Conservation (phyloP, 2,888 invertebrate species). For the Acanthosepion lycidas region DNA sequence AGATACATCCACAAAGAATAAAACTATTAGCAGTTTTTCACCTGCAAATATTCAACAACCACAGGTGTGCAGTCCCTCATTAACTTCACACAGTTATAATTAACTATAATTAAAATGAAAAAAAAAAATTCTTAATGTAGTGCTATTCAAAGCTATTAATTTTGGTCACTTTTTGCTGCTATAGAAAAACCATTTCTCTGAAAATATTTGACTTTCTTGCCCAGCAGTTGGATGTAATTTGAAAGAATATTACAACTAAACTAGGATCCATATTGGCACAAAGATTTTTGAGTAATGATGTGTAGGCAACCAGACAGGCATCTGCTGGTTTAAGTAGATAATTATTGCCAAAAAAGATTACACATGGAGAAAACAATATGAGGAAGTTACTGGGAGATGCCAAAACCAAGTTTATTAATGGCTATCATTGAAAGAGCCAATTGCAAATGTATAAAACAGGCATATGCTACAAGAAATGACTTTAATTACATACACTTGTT, state of each 20-base stretch:
- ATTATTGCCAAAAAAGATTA: not conserved
- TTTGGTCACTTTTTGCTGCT: not conserved
- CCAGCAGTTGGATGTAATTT: not conserved
- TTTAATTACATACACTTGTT: not conserved
- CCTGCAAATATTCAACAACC: not conserved
- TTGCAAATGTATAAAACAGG: not conserved
- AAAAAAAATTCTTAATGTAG: no score
- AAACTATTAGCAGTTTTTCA: not conserved
- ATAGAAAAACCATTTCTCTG: not conserved
- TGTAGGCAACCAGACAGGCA: not conserved
- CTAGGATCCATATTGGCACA: not conserved
- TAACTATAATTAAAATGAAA: not conserved
- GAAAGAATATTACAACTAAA: not conserved
- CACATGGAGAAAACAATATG: not conserved
- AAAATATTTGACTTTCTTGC: not conserved
- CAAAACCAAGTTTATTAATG: not conserved
- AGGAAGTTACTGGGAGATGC: not conserved
- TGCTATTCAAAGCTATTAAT: no score
- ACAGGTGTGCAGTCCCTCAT: not conserved
- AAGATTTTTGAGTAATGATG: not conserved
- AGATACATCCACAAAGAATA: not conserved
- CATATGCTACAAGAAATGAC: not conserved
- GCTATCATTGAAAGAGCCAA: not conserved
- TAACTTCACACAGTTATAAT: not conserved
- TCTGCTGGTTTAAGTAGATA: constrained; percentile 4